These are phyloP conservation scores for Dicranocentrus wangi DNA, from an alignment of 2,888 invertebrate species.

Conservation along the genomic window DNA sequence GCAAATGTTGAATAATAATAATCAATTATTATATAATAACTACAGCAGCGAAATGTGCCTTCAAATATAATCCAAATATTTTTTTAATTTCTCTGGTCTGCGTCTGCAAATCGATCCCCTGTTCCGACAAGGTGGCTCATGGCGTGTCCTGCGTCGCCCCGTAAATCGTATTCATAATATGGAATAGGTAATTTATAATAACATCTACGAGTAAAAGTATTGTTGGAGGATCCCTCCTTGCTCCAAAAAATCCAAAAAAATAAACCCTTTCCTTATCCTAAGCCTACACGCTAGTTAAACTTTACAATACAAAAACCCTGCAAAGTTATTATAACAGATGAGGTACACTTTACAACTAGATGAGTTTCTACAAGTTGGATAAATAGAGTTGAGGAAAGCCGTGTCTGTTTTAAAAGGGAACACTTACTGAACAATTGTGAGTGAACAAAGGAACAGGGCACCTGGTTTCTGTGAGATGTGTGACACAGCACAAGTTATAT, in stretches of 20 bases:
- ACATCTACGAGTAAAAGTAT: not conserved
- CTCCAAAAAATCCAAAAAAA: no score
- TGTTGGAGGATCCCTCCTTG: not conserved
- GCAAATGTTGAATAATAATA: not conserved
- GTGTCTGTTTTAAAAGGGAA: no score
- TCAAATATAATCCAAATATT: not conserved
- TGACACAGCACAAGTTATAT: slow-evolving; percentile 23
- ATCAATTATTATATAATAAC: slow-evolving; percentile 21
- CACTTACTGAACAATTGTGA: slow-evolving; percentile 31
- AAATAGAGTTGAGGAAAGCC: no score
- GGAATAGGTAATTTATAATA: no score
- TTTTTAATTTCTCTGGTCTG: not conserved
- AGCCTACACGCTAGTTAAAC: no score
- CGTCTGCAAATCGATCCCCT: no score
- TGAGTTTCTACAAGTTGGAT: no score
- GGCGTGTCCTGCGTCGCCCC: slow-evolving; percentile 3
- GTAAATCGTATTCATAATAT: no score
- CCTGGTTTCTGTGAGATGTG: slow-evolving; percentile 3
- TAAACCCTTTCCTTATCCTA: no score
- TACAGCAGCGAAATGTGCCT: not conserved
- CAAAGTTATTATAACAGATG: no score
- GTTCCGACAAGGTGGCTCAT: not conserved
- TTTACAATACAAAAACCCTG: no score
- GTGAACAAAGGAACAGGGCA: slow-evolving; percentile 41
- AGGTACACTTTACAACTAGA: no score